Base-by-base conservation (phyloP, 2,888 invertebrate species). In the Chromoteleia sp. region DNA sequence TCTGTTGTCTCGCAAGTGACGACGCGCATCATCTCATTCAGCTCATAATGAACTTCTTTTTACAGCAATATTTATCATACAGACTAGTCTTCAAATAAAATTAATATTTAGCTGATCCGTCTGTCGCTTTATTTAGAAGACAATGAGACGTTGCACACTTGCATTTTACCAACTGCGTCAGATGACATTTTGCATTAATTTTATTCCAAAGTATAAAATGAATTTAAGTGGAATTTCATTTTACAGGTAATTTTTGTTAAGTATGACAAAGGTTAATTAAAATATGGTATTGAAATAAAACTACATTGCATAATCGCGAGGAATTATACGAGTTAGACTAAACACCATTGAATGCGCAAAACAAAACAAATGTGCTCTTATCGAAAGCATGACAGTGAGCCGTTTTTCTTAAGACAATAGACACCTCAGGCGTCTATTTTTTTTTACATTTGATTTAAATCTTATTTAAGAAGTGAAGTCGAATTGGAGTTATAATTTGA, bases 381-480 rank as follows among this genome's bases (percentile, higher is more conserved):
- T 68, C 30, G 12, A 15, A 30, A 56, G 30, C 56, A 19, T 30
- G 30, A 19, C 19, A 56, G n/a, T 56, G 56, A 17, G 30, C 5
- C 15, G 56, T 39, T 68, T 6, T 43, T 68, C 56, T 43, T 39
- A 14, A 65, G 50, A 65, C 65, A 65, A 65, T 65, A 15, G 50
- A 48, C 7, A 50, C 39, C 21, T 50, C 25, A 50, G 45, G 29
- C 63, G 48, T 48, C 2, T 25, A 25, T 25, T 25, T 25, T 25
- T 4, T 25, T 25, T 25, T 6, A 25, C 2, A 25, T 25, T 25
- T 25, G 3, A 4, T 25, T n/a, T n/a, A n/a, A n/a, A n/a, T n/a
- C n/a, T n/a, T n/a, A n/a, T n/a, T n/a, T n/a, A n/a, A n/a, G n/a
- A n/a, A n/a, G n/a, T n/a, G n/a, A n/a, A n/a, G n/a, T n/a, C n/a